Evolutionary conservation across 2,888 invertebrate species (phyloP), one percentile per base, ranked within the genome.

Genomic region (Caradrina clavipalpis): DNA sequence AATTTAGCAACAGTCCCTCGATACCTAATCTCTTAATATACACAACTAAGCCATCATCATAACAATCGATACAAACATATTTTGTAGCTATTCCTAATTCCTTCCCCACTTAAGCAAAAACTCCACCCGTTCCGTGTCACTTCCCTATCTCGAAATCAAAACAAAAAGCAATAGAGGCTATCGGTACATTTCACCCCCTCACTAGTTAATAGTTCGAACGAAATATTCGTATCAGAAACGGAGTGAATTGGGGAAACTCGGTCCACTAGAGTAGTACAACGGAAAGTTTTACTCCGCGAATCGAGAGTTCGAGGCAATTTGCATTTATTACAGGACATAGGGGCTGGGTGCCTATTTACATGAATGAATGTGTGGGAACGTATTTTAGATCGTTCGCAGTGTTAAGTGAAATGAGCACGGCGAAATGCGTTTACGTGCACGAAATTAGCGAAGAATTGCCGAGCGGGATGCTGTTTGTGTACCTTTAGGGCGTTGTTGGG

Each of bases 291-390:
- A 85, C 84, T 78, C 74, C 81, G 80, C 85, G 87, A 87, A 88
- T 87, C 85, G 89, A 88, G 88, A 86, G 87, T 81, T 76, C 79
- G 62, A 64, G 76, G 88, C 92, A 93, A 93, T 93, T 92, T 93
- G 91, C 93, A 93, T 93, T 90, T 90, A 92, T 93, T 92, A 90
- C 89, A 73, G 81, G 82, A 86, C 87, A 88, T 89, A 90, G 72
- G 73, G 60, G 75, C 74, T 69, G 70, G 71, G 69, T 81, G 80
- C 81, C 85, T 89, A 88, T 91, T 91, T 89, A 87, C 85, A 82
- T 80, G 84, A 88, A 85, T 87, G 87, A 83, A 83, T 86, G 82
- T 78, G 75, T 76, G 83, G 77, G 55, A 77, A 78, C 78, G 83
- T 79, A 80, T 81, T 84, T 80, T 65, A 76, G 78, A 71, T 73